Base-by-base conservation (phyloP, 2,113 vertebrate genomes). In the Lepidothrix coronata region DNA sequence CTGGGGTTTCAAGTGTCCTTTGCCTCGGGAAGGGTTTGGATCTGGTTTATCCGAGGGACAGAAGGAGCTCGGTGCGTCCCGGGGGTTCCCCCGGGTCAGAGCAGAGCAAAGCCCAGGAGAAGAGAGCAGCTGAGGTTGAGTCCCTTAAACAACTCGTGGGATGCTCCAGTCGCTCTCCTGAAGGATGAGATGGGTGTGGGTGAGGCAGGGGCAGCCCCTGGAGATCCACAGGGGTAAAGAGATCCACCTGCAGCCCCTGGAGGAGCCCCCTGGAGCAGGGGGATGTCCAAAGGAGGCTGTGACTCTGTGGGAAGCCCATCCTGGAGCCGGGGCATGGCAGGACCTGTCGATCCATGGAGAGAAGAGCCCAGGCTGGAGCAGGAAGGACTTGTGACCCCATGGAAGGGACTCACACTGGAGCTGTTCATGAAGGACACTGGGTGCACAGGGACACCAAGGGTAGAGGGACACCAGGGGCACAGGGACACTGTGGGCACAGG, bases 51-150 rank as follows among this genome's bases (percentile, higher is more conserved):
- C 22, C 2, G 1, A 5, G 13, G 18, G 37, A 7, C 62, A 8
- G 51, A 70, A 35, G 52, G 4, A 33, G 52, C 37, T 57, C 12
- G 16, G 18, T 22, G 19, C 0, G 0, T 39, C 73, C 61, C 55
- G 58, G 44, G 43, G 27, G 37, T 30, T 55, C 43, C 11, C 5
- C 20, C 3, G 21, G 12, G 35, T 52, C 43, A 25, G 37, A 54
- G 37, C 20, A 18, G 59, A 67, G 52, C 33, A 37, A 35, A 41
- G 5, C 0, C 59, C 12, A 22, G 3, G 33, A 21, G 51, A 27
- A 24, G 28, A 71, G 28, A 43, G 19, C 8, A 17, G 58, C 8
- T 31, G 48, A 6, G 14, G 16, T 2, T 7, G 54, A 19, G 61
- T 6, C 31, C 22, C 14, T 35, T 27, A 28, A 33, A 18, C 39